Evolutionary conservation across 1,140 invertebrate species (phyloP), one percentile per base, ranked within the genome.

Genomic region (Chironomus tepperi): DNA sequence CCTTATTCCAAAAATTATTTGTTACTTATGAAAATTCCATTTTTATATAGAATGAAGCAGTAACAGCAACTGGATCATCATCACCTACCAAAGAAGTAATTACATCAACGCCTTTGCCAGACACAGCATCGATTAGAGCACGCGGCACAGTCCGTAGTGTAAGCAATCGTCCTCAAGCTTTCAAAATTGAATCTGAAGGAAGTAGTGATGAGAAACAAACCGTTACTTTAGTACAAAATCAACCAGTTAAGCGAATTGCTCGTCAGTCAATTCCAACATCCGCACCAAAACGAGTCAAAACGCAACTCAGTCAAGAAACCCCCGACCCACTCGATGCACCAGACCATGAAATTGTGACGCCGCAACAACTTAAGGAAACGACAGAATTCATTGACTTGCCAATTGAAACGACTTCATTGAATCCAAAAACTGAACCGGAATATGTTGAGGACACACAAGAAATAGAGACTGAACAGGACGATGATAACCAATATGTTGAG

Each of bases 161-260:
- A 34, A 34, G 24, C 16, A 75, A 73, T 24, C 75, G 75, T 73
- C 73, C 70, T 12, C 47, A 47, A 24, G 76, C 77, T 47, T 82
- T 81, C 74, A 82, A 82, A 77, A 79, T 82, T 42, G 81, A 82
- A 73, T 80, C 81, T n/a, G 81, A 82, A 21, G 81, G 82, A 76
- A 79, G 78, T 18, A 80, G 81, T 21, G 75, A 75, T 73, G 79
- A 81, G 75, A 79, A 78, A 43, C 79, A 81, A 18, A 80, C 79
- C 18, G 72, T 78, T 75, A 75, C 78, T 76, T 76, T 79, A 34
- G 77, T 79, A 74, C n/a, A 73, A 79, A 24, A 74, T 42, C n/a
- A 73, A 64, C 74, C 75, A 73, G 65, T 74, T 42, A 76, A 76
- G 34, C 24, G 75, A 10, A 15, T 64, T 21, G 57, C 73, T 9